Conservation (phyloP, 2,113 vertebrate genomes). For the Rhagologus leucostigma region DNA sequence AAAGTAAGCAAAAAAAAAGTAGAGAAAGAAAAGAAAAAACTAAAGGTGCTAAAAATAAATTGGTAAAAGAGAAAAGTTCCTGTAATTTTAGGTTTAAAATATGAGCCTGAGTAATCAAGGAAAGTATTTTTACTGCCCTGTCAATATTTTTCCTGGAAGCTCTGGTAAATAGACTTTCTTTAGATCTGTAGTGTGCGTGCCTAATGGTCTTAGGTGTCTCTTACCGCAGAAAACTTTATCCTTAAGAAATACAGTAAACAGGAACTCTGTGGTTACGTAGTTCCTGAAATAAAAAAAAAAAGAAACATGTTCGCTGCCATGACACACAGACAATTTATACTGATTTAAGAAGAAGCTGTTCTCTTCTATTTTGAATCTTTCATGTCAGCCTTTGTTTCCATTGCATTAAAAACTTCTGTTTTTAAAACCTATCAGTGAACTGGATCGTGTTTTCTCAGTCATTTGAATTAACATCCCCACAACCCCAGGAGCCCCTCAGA, state of each 20-base stretch:
- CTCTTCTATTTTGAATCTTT: constrained; percentile 24
- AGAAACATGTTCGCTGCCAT: constrained; percentile 26
- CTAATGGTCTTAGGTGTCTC: constrained; percentile 74
- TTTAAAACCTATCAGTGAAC: not conserved
- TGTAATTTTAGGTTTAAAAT: constrained; percentile 81
- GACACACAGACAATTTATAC: constrained; percentile 57
- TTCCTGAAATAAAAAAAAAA: constrained; percentile 57
- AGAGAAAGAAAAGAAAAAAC: constrained; percentile 51
- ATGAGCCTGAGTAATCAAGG: constrained; percentile 77
- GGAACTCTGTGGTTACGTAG: constrained; percentile 75
- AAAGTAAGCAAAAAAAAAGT: constrained; percentile 52
- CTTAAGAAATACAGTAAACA: constrained; percentile 76
- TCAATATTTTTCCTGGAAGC: constrained; percentile 86
- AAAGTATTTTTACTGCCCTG: constrained; percentile 83
- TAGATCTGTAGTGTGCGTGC: constrained; percentile 70
- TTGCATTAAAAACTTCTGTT: not conserved
- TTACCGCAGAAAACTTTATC: constrained; percentile 77
- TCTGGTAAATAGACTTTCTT: constrained; percentile 73
- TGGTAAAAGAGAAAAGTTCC: constrained; percentile 71
- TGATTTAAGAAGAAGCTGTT: constrained; percentile 47
- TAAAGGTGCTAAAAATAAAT: constrained; percentile 78
- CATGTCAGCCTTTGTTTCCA: constrained; percentile 38
- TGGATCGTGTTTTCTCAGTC: constrained; percentile 28
- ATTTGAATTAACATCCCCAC: not conserved
- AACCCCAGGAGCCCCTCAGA: not conserved